These are phyloP conservation scores for Andricus quercusramuli DNA, from an alignment of 2,888 invertebrate species.

Conservation along the genomic window DNA sequence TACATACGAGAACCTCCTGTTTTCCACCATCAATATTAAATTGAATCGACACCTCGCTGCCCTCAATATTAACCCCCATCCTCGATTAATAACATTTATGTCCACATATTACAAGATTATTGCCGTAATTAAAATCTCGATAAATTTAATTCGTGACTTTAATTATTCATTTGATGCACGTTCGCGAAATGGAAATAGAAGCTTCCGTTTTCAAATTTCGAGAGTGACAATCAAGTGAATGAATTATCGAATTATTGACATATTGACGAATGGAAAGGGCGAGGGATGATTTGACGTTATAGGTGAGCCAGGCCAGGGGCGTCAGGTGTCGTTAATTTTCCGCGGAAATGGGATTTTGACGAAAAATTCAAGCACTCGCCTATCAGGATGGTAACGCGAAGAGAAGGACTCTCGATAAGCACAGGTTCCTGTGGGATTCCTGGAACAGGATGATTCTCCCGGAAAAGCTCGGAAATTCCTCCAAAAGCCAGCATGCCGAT, in stretches of 20 bases:
- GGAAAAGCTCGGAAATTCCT: slow-evolving; percentile 61
- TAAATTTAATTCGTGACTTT: neutral
- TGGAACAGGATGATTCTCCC: slow-evolving; percentile 47
- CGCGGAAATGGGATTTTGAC: slow-evolving; percentile 64
- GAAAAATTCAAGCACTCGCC: slow-evolving; percentile 66
- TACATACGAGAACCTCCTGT: neutral
- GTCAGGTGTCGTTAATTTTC: slow-evolving; percentile 49
- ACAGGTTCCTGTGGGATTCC: slow-evolving; percentile 56
- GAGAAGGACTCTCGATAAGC: slow-evolving; percentile 50
- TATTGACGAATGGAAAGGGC: slow-evolving; percentile 8
- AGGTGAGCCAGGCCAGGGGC: neutral
- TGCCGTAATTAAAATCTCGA: neutral
- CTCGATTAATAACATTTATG: neutral
- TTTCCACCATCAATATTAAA: neutral
- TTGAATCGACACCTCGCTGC: neutral
- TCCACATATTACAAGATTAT: neutral
- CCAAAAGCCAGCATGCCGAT: slow-evolving; percentile 51
- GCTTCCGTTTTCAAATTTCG: neutral
- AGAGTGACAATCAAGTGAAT: neutral
- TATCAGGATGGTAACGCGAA: slow-evolving; percentile 63
- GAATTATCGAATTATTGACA: slow-evolving; percentile 6
- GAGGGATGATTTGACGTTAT: neutral
- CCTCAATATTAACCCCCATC: neutral
- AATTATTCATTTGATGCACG: neutral
- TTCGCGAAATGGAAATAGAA: neutral